Base-by-base conservation (phyloP, 2,113 vertebrate species). In the Callionymus lyra region DNA sequence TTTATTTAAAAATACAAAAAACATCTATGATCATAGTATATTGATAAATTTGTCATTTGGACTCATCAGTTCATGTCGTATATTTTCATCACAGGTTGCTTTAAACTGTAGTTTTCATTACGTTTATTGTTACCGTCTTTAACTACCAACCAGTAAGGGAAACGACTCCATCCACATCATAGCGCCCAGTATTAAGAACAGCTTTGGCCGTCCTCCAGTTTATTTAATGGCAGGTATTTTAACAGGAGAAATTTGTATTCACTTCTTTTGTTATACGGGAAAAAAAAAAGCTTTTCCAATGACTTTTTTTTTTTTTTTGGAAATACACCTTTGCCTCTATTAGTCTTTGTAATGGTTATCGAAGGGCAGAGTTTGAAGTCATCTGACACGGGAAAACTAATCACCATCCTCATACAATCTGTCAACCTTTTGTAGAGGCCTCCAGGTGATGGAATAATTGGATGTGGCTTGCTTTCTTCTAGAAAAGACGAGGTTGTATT, bases 311-410 rank as follows among this genome's bases (percentile, higher is more conserved):
- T 68, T 52, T 37, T 3, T 1, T 17, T 17, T 17, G 21, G 69
- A 59, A 62, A 66, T 72, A 61, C 63, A 51, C 55, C 66, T 67
- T 67, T 14, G 17, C 39, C 31, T 55, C 52, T 47, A 65, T 70
- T 74, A 64, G 37, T 38, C 27, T 38, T 54, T 48, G 49, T 56
- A 65, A 65, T 45, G 61, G 55, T 71, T 67, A 38, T 58, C 58
- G 43, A 58, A 58, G 63, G 58, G 54, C 50, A 57, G 59, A 68
- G 70, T 79, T 76, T 63, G 70, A 71, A 68, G 61, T 77, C 61
- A 71, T 68, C 63, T 76, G 65, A 72, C 68, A 66, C n/a, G 57
- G 68, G 69, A 65, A 65, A 78, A 63, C 72, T 72, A 76, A 78
- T 78, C 68, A 72, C 65, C 61, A 58, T 63, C 66, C 50, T 64